Evolutionary conservation across 1,140 invertebrate species (phyloP).

Genomic region (Wasmannia auropunctata): DNA sequence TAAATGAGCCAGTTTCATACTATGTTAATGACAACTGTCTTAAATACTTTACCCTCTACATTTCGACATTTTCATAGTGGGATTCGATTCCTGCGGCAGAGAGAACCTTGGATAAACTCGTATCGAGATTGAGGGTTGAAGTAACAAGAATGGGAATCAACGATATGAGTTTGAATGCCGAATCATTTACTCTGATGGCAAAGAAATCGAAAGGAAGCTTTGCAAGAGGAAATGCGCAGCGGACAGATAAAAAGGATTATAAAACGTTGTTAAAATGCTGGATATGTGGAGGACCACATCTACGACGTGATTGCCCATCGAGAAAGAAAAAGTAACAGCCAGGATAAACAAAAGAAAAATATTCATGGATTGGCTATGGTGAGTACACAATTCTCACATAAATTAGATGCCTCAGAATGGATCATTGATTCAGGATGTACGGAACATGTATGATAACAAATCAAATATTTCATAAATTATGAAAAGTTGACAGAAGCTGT

Average conservation of each 20-base stretch:
- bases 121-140: conserved; percentile 42
- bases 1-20: conserved; percentile 59
- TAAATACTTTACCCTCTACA: conserved; percentile 34
- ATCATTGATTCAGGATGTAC: conserved; percentile 38
- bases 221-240: not conserved
- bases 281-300: conserved; percentile 37
- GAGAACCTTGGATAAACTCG: not conserved
- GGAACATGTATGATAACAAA: conserved; percentile 38
- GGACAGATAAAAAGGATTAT: not conserved
- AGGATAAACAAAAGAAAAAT: not conserved
- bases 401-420: not conserved
- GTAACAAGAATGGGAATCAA: conserved; percentile 24
- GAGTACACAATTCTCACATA: conserved; percentile 5
- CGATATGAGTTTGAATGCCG: not conserved
- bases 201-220: not conserved
- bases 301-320: not conserved
- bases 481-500: not conserved
- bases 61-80: conserved; percentile 51
- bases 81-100: conserved; percentile 32
- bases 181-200: conserved; percentile 17
- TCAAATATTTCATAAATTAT: conserved; percentile 27
- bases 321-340: not conserved
- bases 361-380: conserved; percentile 19
- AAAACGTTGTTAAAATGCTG: conserved; percentile 1
- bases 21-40: conserved; percentile 35